Evolutionary conservation across 2,797 vertebrate genomes (phyloP), one percentile per base, ranked within the genome.

Genomic region (Amphiprion clarkii): DNA sequence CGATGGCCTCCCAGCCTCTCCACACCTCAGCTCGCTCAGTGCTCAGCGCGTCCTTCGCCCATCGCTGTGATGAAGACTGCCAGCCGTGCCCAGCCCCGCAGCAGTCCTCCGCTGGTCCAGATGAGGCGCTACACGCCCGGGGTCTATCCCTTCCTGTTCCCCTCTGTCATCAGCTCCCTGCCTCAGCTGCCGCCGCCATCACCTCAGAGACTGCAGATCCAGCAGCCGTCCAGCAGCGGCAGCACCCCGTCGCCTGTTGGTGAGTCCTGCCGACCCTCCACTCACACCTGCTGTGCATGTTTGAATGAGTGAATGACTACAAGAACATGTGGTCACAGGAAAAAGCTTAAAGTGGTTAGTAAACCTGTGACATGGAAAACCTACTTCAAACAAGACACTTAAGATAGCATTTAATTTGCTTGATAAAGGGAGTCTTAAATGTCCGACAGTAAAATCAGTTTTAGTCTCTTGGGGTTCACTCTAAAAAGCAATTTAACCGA

Each of bases 61-160:
- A 48, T 87, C 71, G 93, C 92, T 95, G 92, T 84, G 85, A 94
- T 92, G 93, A 96, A 95, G 95, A 97, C 98, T 91, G 96, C 95
- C 94, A 96, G 95, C 91, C 95, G 96, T 25, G 92, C 95, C 78
- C 96, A 92, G 87, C 86, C 96, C 63, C 94, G 95, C 93, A 95
- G 95, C 2, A 95, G 95, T 61, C 95, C 96, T 6, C 95, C 96
- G 69, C 96, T 95, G 74, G 94, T 96, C 95, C 97, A 96, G 94
- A 97, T 97, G 96, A 96, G 95, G 95, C 96, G 96, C 92, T 98
- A 97, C 67, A 94, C 96, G 11, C 91, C 96, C 0, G 92, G 95
- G 0, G 94, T 97, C 46, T 98, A 97, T 78, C 97, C 97, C 0
- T 94, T 98, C 70, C 95, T 98, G 57, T 98, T 98, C 79, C 97